Percentiles rank a stretch among this genome's conserved stretches.
Conservation (phyloP, 2,888 invertebrate genomes). For the Saturnia japonica region DNA sequence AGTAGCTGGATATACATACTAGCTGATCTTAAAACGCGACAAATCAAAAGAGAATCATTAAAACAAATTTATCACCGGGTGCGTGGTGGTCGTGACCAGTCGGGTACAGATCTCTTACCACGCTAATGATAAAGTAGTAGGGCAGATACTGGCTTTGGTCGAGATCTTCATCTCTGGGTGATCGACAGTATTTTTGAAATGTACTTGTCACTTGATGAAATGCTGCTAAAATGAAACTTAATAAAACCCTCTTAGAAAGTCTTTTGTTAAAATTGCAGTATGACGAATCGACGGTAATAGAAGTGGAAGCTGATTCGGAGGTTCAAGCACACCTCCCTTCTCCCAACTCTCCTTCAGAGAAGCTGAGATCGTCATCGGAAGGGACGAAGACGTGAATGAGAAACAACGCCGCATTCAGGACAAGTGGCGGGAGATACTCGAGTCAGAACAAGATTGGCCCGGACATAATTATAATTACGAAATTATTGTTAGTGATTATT, state of each 20-base stretch:
- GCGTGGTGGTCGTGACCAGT: no score
- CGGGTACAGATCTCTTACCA: no score
- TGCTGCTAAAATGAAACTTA: not conserved
- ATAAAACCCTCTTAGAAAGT: not conserved
- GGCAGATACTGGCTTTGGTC: no score
- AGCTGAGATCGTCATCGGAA: constrained; percentile 85
- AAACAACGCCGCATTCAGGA: constrained; percentile 87
- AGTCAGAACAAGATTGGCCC: constrained; percentile 77
- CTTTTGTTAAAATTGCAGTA: constrained; percentile 66
- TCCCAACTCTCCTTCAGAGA: constrained; percentile 73
- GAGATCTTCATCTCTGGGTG: no score
- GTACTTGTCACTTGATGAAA: no score
- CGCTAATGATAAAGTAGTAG: no score
- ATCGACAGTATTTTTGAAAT: no score
- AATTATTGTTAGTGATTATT: constrained; percentile 85
- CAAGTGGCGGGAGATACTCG: constrained; percentile 88
- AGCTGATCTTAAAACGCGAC: no score
- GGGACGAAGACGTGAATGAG: constrained; percentile 59
- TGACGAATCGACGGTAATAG: constrained; percentile 86
- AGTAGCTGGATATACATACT: no score
- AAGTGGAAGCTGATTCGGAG: constrained; percentile 86
- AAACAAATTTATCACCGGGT: no score
- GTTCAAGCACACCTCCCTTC: constrained; percentile 79
- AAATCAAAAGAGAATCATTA: no score
- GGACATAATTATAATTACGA: constrained; percentile 83